Evolutionary conservation across 2,113 vertebrate species (phyloP).

Genomic region (Cairina moschata): DNA sequence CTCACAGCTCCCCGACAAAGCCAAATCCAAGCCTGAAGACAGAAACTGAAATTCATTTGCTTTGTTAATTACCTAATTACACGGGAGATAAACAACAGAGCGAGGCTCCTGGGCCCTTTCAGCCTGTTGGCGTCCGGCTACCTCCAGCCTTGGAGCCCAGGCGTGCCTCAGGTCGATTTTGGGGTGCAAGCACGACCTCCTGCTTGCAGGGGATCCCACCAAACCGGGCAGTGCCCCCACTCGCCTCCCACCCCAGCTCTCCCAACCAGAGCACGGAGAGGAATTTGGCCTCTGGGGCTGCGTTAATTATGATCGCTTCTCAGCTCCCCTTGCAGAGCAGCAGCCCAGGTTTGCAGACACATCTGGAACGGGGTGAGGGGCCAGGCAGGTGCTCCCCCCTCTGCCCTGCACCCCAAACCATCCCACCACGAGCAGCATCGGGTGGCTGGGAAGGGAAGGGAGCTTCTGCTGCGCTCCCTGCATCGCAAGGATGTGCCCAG

Average conservation of each 20-base stretch:
- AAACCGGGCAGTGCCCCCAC: not conserved
- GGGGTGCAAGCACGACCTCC: not conserved
- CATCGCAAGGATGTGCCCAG: not conserved
- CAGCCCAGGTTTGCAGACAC: not conserved
- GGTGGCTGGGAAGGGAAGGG: not conserved
- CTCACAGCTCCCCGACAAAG: not conserved
- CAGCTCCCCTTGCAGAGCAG: not conserved
- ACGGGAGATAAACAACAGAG: conserved; percentile 26
- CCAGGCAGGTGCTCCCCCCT: not conserved
- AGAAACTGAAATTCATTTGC: conserved; percentile 63
- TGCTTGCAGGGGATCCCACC: not conserved
- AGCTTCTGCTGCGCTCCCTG: not conserved
- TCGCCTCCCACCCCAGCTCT: not conserved
- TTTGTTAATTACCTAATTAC: conserved; percentile 65
- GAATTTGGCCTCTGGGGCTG: not conserved
- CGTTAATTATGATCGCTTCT: not conserved
- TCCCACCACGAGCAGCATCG: not conserved
- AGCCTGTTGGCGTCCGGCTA: not conserved
- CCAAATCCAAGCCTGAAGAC: conserved; percentile 38
- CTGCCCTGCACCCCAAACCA: not conserved
- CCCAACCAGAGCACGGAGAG: not conserved
- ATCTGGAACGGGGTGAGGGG: not conserved
- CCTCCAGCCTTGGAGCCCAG: not conserved
- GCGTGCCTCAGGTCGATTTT: not conserved
- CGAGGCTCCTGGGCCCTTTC: not conserved